Percentiles rank a stretch among this genome's conserved stretches.
Conservation (phyloP, 2,888 invertebrate species). For the Acanthacorydalis orientalis region DNA sequence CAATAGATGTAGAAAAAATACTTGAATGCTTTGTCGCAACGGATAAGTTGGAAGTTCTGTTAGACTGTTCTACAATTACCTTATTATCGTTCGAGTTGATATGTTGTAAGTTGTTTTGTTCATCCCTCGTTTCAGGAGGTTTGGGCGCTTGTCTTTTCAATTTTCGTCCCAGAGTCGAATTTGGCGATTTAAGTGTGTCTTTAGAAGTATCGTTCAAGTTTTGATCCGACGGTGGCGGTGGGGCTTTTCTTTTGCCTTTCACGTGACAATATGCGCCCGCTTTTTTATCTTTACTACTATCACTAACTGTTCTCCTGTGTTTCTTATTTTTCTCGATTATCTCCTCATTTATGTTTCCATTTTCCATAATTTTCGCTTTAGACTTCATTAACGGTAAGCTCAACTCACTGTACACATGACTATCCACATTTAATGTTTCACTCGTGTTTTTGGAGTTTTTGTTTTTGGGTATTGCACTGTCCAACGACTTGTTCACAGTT, state of each 20-base stretch:
- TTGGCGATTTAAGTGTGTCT: constrained; percentile 8
- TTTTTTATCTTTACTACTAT: constrained; percentile 38
- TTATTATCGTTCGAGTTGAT: no score
- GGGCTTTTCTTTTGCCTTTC: constrained; percentile 59
- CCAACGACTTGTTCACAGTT: constrained; percentile 8
- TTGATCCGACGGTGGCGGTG: constrained; percentile 39
- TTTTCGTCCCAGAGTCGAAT: constrained; percentile 21
- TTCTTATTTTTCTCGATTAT: constrained; percentile 21
- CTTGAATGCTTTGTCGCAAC: not conserved
- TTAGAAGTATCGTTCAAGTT: constrained; percentile 8
- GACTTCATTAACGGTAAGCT: constrained; percentile 27
- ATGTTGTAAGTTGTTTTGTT: no score
- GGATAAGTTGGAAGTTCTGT: not conserved
- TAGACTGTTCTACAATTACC: not conserved
- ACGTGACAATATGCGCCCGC: constrained; percentile 44
- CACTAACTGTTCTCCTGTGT: constrained; percentile 41
- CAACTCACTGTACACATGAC: constrained; percentile 18
- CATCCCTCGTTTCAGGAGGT: constrained; percentile 18
- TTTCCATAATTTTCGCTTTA: constrained; percentile 13
- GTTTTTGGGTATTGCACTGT: constrained; percentile 10
- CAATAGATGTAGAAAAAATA: not conserved
- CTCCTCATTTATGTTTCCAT: constrained; percentile 2
- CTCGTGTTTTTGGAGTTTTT: constrained; percentile 7
- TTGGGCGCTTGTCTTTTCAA: constrained; percentile 28
- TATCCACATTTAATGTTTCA: not conserved